phyloP scores from a whole-genome alignment of 2,888 invertebrate species.

The Marronus borbonicus region DNA sequence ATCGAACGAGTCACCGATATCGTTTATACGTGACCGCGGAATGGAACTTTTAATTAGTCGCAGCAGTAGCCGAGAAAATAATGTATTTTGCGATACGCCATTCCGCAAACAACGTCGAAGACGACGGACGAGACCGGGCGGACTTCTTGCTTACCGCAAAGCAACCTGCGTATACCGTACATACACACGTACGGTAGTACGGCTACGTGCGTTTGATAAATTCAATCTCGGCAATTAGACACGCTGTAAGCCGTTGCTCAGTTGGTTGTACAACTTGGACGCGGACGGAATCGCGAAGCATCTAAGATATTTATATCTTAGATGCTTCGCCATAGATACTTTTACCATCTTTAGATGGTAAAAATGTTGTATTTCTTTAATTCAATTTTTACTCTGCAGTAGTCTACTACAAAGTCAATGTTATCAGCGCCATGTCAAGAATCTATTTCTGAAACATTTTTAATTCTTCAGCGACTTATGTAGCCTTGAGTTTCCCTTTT shows the following conservation, averaged over 20 bases:
- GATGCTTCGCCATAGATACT: too few relatives aligned
- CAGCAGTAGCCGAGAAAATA: conserved; percentile 49
- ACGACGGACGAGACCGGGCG: background rate
- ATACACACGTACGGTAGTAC: background rate
- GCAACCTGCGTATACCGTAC: background rate
- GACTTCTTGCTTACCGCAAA: background rate
- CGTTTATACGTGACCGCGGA: conserved; percentile 54
- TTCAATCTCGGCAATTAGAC: conserved; percentile 27
- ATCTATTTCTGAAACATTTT: too few relatives aligned
- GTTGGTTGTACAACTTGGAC: background rate
- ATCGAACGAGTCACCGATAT: conserved; percentile 50
- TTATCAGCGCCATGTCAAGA: too few relatives aligned
- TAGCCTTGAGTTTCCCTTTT: too few relatives aligned
- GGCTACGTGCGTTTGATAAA: conserved; percentile 23
- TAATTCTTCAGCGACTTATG: too few relatives aligned
- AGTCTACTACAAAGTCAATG: too few relatives aligned
- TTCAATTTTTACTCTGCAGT: too few relatives aligned
- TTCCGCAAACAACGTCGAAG: conserved; percentile 15
- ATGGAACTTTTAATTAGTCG: conserved; percentile 55
- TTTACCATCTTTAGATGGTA: too few relatives aligned
- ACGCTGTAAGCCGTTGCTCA: background rate
- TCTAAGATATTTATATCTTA: too few relatives aligned
- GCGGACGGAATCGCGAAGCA: too few relatives aligned
- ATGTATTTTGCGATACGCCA: conserved; percentile 38
- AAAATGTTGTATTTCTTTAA: too few relatives aligned